Evolutionary conservation across 1,140 invertebrate species (phyloP).

Genomic region (Andrena cerasifolii): DNA sequence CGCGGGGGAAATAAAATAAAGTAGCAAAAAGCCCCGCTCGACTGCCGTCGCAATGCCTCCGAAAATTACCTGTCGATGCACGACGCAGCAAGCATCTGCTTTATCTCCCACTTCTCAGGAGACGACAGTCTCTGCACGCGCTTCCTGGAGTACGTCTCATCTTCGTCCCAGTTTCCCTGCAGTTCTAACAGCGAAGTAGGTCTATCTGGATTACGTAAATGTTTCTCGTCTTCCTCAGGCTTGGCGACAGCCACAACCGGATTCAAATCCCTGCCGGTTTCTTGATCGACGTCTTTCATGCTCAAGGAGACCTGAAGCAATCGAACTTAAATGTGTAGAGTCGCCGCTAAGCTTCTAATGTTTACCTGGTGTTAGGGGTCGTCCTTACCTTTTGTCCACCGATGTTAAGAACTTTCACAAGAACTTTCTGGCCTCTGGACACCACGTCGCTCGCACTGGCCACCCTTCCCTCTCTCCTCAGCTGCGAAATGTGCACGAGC

Average conservation of each 20-base stretch:
- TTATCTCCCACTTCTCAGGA: slow-evolving; percentile 96
- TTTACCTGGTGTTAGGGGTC: too few species aligned
- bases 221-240: slow-evolving; percentile 85
- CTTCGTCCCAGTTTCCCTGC: slow-evolving; percentile 87
- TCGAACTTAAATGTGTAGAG: slow-evolving; percentile 7
- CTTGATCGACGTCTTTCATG: slow-evolving; percentile 99
- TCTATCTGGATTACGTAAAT: slow-evolving; percentile 93
- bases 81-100: slow-evolving; percentile 84
- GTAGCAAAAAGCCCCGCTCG: slow-evolving; percentile 48
- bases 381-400: slow-evolving; percentile 91
- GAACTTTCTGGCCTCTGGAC: slow-evolving; percentile 92
- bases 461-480: slow-evolving; percentile 95
- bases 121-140: slow-evolving; percentile 96
- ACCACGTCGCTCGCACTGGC: slow-evolving; percentile 98
- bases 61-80: slow-evolving; percentile 84
- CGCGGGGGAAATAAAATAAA: slow-evolving; percentile 82
- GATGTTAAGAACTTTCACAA: slow-evolving; percentile 94
- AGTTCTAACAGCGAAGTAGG: slow-evolving; percentile 89
- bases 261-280: slow-evolving; percentile 97
- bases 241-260: slow-evolving; percentile 83
- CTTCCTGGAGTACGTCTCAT: slow-evolving; percentile 90
- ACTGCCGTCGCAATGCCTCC: too few species aligned
- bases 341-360: too few species aligned
- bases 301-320: slow-evolving; percentile 89
- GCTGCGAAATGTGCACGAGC: slow-evolving; percentile 98